Conservation (phyloP, 2,113 vertebrate species). For the Clarias gariepinus region DNA sequence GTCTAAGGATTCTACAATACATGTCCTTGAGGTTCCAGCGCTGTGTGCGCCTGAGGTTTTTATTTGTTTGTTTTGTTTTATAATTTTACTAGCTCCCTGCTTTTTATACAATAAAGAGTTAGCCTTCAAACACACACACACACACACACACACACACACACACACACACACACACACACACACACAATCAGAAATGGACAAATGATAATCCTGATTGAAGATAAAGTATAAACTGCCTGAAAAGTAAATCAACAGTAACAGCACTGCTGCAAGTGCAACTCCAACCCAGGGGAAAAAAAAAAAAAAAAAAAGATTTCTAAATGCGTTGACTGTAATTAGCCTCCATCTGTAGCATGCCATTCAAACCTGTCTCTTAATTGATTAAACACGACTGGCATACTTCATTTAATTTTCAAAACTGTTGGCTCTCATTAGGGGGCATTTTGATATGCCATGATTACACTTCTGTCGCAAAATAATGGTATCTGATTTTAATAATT, state of each 20-base stretch:
- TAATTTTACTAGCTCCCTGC: no score
- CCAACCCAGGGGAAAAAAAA: slow-evolving; percentile 56
- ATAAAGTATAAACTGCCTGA: slow-evolving; percentile 71
- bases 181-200: no score
- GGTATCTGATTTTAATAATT: slow-evolving; percentile 58
- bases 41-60: not conserved
- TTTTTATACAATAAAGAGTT: slow-evolving; percentile 50
- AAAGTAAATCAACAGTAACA: slow-evolving; percentile 73
- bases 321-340: slow-evolving; percentile 76
- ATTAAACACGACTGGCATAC: slow-evolving; percentile 78
- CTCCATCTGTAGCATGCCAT: slow-evolving; percentile 77
- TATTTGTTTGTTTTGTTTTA: no score
- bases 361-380: slow-evolving; percentile 76
- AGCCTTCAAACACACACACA: slow-evolving; percentile 42
- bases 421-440: slow-evolving; percentile 55
- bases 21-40: no score
- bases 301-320: slow-evolving; percentile 50
- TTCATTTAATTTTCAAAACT: slow-evolving; percentile 74
- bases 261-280: slow-evolving; percentile 71
- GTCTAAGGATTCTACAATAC: no score
- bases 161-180: not conserved
- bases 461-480: slow-evolving; percentile 61
- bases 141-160: not conserved
- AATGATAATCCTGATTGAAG: slow-evolving; percentile 74
- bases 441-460: slow-evolving; percentile 71